phyloP scores from a whole-genome alignment of 2,113 vertebrate genomes.

The Saguinus midas region DNA sequence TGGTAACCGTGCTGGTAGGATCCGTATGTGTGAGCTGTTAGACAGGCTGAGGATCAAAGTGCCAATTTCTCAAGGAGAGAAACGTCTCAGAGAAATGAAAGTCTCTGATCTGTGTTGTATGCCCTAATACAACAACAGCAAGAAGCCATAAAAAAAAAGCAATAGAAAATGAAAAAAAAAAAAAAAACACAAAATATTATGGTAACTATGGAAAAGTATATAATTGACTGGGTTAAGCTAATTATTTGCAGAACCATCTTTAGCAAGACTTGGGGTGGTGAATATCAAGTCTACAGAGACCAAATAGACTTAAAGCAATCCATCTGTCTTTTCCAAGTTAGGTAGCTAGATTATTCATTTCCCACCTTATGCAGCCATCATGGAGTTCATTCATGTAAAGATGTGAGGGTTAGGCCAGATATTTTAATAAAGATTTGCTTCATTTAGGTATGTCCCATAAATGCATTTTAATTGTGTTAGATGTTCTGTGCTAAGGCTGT shows the following conservation, averaged over 20 bases:
- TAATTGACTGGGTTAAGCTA: conserved; percentile 49
- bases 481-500: conserved; percentile 73
- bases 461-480: conserved; percentile 72
- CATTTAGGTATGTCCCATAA: conserved; percentile 56
- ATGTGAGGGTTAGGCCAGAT: conserved; percentile 71
- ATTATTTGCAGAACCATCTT: conserved; percentile 51
- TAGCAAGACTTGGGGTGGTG: conserved; percentile 59
- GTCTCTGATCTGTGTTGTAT: conserved; percentile 70
- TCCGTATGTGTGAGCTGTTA: neutral
- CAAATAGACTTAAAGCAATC: conserved; percentile 57
- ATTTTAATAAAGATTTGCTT: conserved; percentile 75
- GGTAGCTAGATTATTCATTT: conserved; percentile 65
- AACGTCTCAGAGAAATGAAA: conserved; percentile 65
- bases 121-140: conserved; percentile 61
- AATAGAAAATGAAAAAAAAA: conserved; percentile 65
- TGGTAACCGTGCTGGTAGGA: conserved; percentile 15
- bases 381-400: conserved; percentile 72
- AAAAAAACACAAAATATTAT: conserved; percentile 50
- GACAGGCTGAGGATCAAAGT: conserved; percentile 57
- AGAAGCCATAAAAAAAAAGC: conserved; percentile 76
- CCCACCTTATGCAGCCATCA: conserved; percentile 50
- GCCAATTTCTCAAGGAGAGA: conserved; percentile 71
- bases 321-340: conserved; percentile 66
- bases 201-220: conserved; percentile 41
- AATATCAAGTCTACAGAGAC: conserved; percentile 72